Base-by-base conservation (phyloP, 1,140 invertebrate species). In the Drosophila ercepeae region DNA sequence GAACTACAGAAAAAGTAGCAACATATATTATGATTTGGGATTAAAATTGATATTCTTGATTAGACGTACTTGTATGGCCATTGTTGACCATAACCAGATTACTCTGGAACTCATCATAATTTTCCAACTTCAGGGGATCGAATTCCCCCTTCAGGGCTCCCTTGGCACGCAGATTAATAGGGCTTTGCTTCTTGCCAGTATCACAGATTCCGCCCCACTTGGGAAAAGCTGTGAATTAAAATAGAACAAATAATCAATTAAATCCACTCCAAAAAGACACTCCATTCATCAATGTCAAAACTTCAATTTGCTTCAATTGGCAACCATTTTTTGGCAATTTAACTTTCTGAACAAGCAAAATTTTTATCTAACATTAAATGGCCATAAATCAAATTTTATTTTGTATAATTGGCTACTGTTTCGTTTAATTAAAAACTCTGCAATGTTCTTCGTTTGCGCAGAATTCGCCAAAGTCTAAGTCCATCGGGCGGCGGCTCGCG, bases 11-110 rank as follows among this genome's bases (percentile, higher is more conserved):
- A 5, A 45, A 4, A 9, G 50, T 60, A 21, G 27, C 19, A 16
- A 51, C 42, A 27, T 11, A n/a, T 36, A 57, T 11, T 34, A 42
- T 7, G 7, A 3, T 36, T 25, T 2, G 19, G 3, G 3, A 21
- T 21, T 7, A 21, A 1, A 1, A n/a, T 8, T 0, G 1, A 27
- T 39, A n/a, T 39, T 45, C 18, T n/a, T 1, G 13, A 3, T 13
- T 25, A 4, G 21, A 79, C 83, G 81, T 81, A 93, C 92, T 89
- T 61, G 92, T 92, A 63, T 93, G 92, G 1, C 92, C 92, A 76
- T 92, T 93, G 86, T 93, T 93, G 58, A 91, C 90, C 54, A 93
- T 73, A 34, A 68, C 52, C 1, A 91, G 81, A n/a, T 68, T 58
- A n/a, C 49, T 74, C 45, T 91, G 78, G 6, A 59, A 57, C 41